These are phyloP conservation scores for Cryptotermes secundus DNA, from an alignment of 1,140 invertebrate genomes.

Conservation along the genomic window DNA sequence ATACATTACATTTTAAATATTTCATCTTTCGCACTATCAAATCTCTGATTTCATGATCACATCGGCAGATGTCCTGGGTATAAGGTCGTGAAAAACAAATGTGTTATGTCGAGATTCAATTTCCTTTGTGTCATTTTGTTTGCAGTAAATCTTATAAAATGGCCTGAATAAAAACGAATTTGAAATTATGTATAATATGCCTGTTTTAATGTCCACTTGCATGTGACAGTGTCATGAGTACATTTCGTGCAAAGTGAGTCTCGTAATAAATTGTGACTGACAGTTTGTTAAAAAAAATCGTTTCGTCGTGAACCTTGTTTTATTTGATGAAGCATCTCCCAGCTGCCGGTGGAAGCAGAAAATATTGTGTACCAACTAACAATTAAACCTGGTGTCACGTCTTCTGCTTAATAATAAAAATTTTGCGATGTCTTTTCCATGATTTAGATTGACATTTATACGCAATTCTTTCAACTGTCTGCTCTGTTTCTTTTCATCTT, in stretches of 20 bases:
- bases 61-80: too few relatives aligned
- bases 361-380: not conserved
- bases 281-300: not conserved
- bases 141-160: not conserved
- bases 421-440: conserved; percentile 12
- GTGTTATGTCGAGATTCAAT: not conserved
- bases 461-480: not conserved
- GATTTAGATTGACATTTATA: conserved; percentile 20
- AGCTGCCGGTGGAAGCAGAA: not conserved
- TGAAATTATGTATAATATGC: not conserved
- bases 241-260: not conserved
- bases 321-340: conserved; percentile 7
- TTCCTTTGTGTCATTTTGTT: not conserved
- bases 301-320: not conserved
- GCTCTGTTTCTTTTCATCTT: not conserved
- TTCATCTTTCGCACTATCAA: too few relatives aligned
- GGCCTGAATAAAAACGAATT: not conserved
- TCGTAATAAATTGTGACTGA: not conserved
- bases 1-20: too few relatives aligned
- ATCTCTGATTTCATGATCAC: too few relatives aligned
- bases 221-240: too few relatives aligned
- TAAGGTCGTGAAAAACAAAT: too few relatives aligned
- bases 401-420: conserved; percentile 8
- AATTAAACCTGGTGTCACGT: conserved; percentile 11
- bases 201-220: not conserved